A percentile compares a stretch with the other conserved stretches of the same genome.
Conservation (phyloP, 2,888 invertebrate genomes). For the Dasysyrphus tricinctus region DNA sequence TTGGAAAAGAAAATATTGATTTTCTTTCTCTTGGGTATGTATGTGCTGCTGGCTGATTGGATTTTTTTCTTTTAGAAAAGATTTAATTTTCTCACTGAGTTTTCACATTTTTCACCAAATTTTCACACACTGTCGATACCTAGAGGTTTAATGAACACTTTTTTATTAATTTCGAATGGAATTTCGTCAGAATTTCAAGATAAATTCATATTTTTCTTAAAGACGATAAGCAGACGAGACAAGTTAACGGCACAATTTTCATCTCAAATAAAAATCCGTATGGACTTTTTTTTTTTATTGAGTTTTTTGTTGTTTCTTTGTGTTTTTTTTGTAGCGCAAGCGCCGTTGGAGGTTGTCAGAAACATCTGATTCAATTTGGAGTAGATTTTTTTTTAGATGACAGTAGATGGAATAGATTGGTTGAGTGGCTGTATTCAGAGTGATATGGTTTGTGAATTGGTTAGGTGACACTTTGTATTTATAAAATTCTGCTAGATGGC, state of each 20-base stretch:
- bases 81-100: slow-evolving; percentile 44
- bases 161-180: slow-evolving; percentile 9
- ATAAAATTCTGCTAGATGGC: slow-evolving; percentile 34
- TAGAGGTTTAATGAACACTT: slow-evolving; percentile 14
- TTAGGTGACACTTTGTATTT: background rate
- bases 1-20: slow-evolving; percentile 69
- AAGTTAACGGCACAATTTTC: slow-evolving; percentile 58
- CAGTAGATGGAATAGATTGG: slow-evolving; percentile 42
- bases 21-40: slow-evolving; percentile 66
- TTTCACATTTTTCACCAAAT: slow-evolving; percentile 59
- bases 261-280: slow-evolving; percentile 11
- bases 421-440: slow-evolving; percentile 5
- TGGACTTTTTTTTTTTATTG: slow-evolving; percentile 28
- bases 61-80: slow-evolving; percentile 10
- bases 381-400: slow-evolving; percentile 43
- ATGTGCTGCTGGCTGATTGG: slow-evolving; percentile 43
- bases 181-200: slow-evolving; percentile 38
- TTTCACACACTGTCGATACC: slow-evolving; percentile 5
- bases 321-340: slow-evolving; percentile 58
- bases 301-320: slow-evolving; percentile 42
- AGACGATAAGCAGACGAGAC: slow-evolving; percentile 17
- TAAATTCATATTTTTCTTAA: slow-evolving; percentile 62
- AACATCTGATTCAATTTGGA: slow-evolving; percentile 64
- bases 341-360: slow-evolving; percentile 55
- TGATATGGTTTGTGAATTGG: background rate